Conservation (phyloP, 1,140 invertebrate species). For the Patella vulgata region DNA sequence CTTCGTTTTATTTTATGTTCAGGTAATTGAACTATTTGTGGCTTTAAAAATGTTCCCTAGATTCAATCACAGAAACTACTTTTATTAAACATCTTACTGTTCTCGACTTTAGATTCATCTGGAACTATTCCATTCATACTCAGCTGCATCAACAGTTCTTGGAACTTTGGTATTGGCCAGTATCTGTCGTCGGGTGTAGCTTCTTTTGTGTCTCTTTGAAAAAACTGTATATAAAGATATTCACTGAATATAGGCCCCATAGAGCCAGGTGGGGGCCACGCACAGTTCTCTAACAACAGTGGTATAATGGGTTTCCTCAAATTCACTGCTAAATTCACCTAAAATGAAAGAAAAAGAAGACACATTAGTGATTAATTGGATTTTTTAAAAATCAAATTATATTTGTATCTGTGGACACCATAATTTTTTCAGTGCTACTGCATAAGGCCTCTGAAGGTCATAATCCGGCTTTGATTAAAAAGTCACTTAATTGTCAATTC, state of each 20-base stretch:
- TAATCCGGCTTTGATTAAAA: too few relatives aligned
- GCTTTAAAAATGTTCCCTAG: too few relatives aligned
- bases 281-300: constrained; percentile 55
- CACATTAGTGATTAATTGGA: neutral
- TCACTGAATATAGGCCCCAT: constrained; percentile 65
- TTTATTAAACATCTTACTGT: constrained; percentile 37
- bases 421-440: too few relatives aligned
- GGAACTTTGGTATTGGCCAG: constrained; percentile 56
- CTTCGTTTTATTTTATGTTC: too few relatives aligned
- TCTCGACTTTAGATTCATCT: constrained; percentile 30
- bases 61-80: too few relatives aligned
- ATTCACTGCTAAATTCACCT: constrained; percentile 59
- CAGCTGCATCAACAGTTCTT: constrained; percentile 59
- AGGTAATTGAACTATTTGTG: too few relatives aligned
- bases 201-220: constrained; percentile 36
- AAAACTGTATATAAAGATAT: constrained; percentile 59
- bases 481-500: too few relatives aligned
- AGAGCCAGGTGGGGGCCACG: constrained; percentile 59
- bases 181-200: constrained; percentile 43
- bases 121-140: constrained; percentile 40
- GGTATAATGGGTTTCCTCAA: constrained; percentile 60
- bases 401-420: too few relatives aligned
- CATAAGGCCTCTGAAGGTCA: too few relatives aligned
- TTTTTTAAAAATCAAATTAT: too few relatives aligned
- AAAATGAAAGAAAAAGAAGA: constrained; percentile 11